Percentiles rank a stretch among this genome's conserved stretches.
Conservation (phyloP, 2,113 vertebrate species). For the Zootoca vivipara region DNA sequence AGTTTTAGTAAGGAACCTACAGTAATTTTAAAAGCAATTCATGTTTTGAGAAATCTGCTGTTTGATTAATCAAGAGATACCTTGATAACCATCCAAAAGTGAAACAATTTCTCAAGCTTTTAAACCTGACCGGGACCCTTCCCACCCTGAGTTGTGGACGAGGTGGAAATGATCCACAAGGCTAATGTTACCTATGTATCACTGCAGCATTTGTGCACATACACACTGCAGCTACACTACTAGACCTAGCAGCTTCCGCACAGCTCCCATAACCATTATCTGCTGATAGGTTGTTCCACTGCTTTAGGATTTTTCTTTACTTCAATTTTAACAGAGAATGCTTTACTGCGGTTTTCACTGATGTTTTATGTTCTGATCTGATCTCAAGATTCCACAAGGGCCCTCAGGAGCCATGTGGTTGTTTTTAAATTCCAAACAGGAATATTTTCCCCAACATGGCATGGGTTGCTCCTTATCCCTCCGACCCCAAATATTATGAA, state of each 20-base stretch:
- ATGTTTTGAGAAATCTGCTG: background rate
- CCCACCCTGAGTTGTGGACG: background rate
- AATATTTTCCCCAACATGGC: background rate
- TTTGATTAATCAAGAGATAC: background rate
- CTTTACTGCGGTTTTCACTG: background rate
- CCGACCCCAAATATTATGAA: background rate
- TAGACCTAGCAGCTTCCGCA: background rate
- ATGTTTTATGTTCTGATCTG: background rate
- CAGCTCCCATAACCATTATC: background rate
- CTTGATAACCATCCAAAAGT: background rate
- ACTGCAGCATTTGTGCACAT: background rate
- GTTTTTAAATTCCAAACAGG: background rate
- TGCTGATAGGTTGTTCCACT: background rate
- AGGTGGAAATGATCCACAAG: background rate
- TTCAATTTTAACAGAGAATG: background rate
- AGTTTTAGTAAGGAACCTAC: background rate
- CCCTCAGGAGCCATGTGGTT: background rate
- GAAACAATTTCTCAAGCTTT: background rate
- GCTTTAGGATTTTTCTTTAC: background rate
- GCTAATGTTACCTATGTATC: background rate
- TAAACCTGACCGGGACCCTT: background rate
- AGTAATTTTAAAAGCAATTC: background rate
- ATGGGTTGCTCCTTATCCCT: background rate
- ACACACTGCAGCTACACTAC: background rate
- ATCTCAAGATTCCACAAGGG: background rate